These are phyloP conservation scores for Pseudomyrmex flavicornis DNA, from an alignment of 1,140 invertebrate genomes.

Conservation along the genomic window DNA sequence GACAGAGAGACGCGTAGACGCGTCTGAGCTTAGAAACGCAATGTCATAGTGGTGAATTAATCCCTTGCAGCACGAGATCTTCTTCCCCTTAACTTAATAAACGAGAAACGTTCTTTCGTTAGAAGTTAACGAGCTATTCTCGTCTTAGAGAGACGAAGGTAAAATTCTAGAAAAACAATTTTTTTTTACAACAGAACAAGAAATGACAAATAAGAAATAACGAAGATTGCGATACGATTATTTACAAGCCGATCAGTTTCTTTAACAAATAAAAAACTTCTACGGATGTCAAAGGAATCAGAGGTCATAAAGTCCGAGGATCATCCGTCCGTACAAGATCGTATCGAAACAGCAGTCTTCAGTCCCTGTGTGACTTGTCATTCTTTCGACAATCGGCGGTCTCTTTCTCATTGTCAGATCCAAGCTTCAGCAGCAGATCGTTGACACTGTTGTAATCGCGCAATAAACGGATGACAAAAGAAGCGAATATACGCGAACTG, in stretches of 20 bases:
- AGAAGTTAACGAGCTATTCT: background rate
- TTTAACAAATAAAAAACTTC: background rate
- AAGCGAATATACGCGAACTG: conserved; percentile 64
- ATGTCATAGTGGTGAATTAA: conserved; percentile 44
- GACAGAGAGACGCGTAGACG: background rate
- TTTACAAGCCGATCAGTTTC: background rate
- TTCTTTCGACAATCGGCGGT: conserved; percentile 22
- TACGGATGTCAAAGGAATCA: background rate
- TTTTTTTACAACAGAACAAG: background rate
- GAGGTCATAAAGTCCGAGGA: background rate
- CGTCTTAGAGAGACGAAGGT: background rate
- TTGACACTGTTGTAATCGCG: conserved; percentile 75
- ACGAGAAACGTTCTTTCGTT: background rate
- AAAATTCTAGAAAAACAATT: background rate
- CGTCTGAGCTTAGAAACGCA: conserved; percentile 12
- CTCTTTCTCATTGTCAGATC: conserved; percentile 20
- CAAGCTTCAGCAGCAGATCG: conserved; percentile 27
- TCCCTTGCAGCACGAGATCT: background rate
- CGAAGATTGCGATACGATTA: background rate
- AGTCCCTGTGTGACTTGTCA: conserved; percentile 25
- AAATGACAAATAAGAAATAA: background rate
- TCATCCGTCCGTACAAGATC: conserved; percentile 4
- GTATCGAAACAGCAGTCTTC: conserved; percentile 35
- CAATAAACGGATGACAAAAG: conserved; percentile 77
- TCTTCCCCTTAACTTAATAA: background rate